Base-by-base conservation (phyloP, 2,888 invertebrate species). In the Eledona agricola region DNA sequence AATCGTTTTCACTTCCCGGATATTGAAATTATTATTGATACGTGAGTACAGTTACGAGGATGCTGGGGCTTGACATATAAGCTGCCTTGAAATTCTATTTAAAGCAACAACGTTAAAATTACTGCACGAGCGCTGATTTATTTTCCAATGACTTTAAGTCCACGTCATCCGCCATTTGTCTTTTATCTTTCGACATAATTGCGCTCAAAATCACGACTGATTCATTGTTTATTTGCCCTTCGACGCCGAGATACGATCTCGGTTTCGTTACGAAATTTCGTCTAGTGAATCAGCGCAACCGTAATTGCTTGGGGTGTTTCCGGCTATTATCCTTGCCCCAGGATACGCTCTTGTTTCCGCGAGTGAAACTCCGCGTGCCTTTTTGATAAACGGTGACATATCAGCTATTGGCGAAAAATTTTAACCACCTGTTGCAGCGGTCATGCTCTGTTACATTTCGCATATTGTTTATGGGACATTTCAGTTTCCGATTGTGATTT, bases 31-130 rank as follows among this genome's bases (percentile, higher is more conserved):
- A n/a, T n/a, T n/a, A n/a, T n/a, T 38, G 38, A 32, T n/a, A n/a
- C n/a, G n/a, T n/a, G n/a, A 55, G 16, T 45, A 56, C 55, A 56
- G 55, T 56, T 56, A 56, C 31, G 31, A 56, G 55, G 55, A 55
- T 55, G 51, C 47, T 51, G 51, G 32, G 13, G 25, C 51, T 40
- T 56, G 55, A 56, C 55, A 56, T 52, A 51, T 56, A 49, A 47
- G 55, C 47, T 52, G 38, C 55, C 55, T 56, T 56, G 55, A 56
- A 52, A 43, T 31, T 43, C 43, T 38, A 38, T 38, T 43, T 43
- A 43, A 42, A 43, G 31, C 19, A 23, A 16, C 42, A 29, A 42
- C 13, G 28, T 19, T 42, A 42, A 42, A 35, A 15, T n/a, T n/a
- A n/a, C n/a, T n/a, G n/a, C 42, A 42, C 29, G 42, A 26, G 17